Percentiles rank a stretch among this genome's conserved stretches.
Evolutionary conservation across 1,140 invertebrate species (phyloP).

Genomic region (Globodera rostochiensis): DNA sequence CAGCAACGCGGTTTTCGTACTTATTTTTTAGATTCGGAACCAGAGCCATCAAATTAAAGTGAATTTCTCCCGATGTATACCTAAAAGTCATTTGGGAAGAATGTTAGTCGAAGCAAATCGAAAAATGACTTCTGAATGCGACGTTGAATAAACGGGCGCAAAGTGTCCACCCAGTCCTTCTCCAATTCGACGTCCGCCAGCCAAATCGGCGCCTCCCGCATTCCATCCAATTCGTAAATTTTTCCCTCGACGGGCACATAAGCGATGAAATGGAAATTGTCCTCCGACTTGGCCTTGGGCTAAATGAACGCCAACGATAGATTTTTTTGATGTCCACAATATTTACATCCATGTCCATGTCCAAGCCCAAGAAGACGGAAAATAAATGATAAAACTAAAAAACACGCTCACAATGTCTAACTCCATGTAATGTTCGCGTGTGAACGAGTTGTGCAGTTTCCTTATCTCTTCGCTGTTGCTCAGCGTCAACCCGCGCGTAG

Average conservation of each 20-base stretch:
- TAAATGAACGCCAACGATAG: background rate
- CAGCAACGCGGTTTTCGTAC: slow-evolving; percentile 79
- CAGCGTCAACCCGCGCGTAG: slow-evolving; percentile 87
- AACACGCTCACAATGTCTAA: slow-evolving; percentile 72
- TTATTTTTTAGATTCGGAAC: slow-evolving; percentile 85
- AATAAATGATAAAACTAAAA: background rate
- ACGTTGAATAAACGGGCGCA: slow-evolving; percentile 87
- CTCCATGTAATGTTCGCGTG: slow-evolving; percentile 90
- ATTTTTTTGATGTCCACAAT: background rate
- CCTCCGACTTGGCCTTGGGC: slow-evolving; percentile 73
- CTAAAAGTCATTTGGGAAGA: slow-evolving; percentile 68
- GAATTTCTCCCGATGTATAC: slow-evolving; percentile 94
- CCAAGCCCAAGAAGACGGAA: background rate
- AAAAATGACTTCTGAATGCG: slow-evolving; percentile 82
- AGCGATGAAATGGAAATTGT: slow-evolving; percentile 95
- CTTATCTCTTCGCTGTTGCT: slow-evolving; percentile 93
- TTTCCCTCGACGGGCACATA: slow-evolving; percentile 92
- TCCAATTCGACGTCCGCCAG: slow-evolving; percentile 72
- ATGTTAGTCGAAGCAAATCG: slow-evolving; percentile 21
- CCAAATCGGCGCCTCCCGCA: slow-evolving; percentile 89
- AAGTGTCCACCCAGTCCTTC: slow-evolving; percentile 84
- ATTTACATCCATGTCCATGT: too few species aligned
- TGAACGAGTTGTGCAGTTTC: slow-evolving; percentile 93
- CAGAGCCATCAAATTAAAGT: slow-evolving; percentile 97
- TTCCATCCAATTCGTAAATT: slow-evolving; percentile 92